Base-by-base conservation (phyloP, 2,888 invertebrate genomes). In the Agonopterix alstromeriana region DNA sequence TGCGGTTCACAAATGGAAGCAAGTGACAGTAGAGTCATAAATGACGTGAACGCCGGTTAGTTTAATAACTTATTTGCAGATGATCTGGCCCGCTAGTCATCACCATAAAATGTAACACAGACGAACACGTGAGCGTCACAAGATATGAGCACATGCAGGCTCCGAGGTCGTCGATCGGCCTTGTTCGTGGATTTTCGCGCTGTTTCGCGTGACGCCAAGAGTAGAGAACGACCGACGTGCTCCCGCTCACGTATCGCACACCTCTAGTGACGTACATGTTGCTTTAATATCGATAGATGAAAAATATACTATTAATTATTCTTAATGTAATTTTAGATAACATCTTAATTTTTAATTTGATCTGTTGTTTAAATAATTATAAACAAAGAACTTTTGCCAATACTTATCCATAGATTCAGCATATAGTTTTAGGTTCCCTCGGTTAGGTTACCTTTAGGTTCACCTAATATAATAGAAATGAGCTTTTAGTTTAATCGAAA, bases 101-200 rank as follows among this genome's bases (percentile, higher is more conserved):
- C 40, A 27, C 36, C 17, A 36, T 42, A 47, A 47, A 47, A 12
- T 10, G 35, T 47, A 12, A 45, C 35, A 46, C 35, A 38, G 27
- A 27, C 27, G 27, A 27, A 48, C 46, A 46, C 49, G 49, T 49
- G 49, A 49, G 44, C 14, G 46, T 49, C 40, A 49, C 40, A 48
- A 48, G 42, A 46, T 51, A 40, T 12, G 35, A 44, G 44, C 47
- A 43, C 36, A 47, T 38, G 45, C 38, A 45, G 44, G 7, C 9
- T 40, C 60, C 60, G 77, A 78, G 85, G 82, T 84, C 78, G 69
- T 70, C 63, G 82, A 44, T 77, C 85, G 85, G 76, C 84, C 84
- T 86, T 86, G 83, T 76, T 77, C 71, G 66, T 62, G 58, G 70
- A 77, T 78, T 77, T 83, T 82, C 78, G 80, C 81, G 70, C 55